Percentiles rank a stretch among this genome's conserved stretches.
Evolutionary conservation across 2,888 invertebrate species (phyloP).

Genomic region (Julus scanicus): DNA sequence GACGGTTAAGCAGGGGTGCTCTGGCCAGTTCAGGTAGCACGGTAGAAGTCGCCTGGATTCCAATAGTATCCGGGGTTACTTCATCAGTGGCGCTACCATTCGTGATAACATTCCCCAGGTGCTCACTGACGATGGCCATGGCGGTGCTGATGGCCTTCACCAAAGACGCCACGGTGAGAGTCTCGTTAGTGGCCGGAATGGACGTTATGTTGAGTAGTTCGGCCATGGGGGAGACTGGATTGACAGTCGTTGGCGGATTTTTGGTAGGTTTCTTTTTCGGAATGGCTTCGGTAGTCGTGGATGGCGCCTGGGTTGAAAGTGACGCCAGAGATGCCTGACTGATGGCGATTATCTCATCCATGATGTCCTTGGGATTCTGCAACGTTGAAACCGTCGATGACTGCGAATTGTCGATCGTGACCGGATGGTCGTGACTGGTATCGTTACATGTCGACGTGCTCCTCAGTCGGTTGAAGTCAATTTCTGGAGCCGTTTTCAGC

Average conservation of each 20-base stretch:
- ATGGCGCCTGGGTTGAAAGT: background rate
- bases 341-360: constrained; percentile 44
- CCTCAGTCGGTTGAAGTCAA: too few species aligned
- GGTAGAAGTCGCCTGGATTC: background rate
- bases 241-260: background rate
- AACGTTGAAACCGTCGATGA: background rate
- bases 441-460: background rate
- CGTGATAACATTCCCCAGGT: background rate
- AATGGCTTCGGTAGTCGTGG: background rate
- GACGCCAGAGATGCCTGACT: background rate
- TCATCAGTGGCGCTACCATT: background rate
- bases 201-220: constrained; percentile 38
- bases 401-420: background rate
- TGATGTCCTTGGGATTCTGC: background rate
- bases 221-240: background rate
- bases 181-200: background rate
- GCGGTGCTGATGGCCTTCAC: constrained; percentile 49
- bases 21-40: background rate
- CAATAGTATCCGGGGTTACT: background rate
- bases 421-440: background rate
- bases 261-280: background rate
- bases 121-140: constrained; percentile 49
- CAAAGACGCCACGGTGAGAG: constrained; percentile 44
- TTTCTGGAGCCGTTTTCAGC: background rate
- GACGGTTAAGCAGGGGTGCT: constrained; percentile 23